Base-by-base conservation (phyloP, 2,888 invertebrate species). In the Fragum whitleyi region DNA sequence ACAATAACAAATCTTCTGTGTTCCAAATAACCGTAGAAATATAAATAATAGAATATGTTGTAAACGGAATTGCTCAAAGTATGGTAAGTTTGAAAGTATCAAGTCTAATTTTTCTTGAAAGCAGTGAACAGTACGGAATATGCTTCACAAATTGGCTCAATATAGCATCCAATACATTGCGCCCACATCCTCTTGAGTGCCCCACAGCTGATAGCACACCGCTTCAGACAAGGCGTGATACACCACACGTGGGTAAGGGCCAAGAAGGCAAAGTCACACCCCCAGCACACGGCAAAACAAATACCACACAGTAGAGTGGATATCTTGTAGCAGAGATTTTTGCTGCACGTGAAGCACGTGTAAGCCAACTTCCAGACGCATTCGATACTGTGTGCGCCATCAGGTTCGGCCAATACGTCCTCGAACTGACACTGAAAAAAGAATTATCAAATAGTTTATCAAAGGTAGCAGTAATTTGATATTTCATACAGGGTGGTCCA, bases 321-420 rank as follows among this genome's bases (percentile, higher is more conserved):
- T 67, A 96, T 92, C 14, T 96, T 95, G 94, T 97, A 97, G 93
- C 96, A 96, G 92, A 95, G 95, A 92, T 96, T 95, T 86, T 96
- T 95, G 28, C 96, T 95, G 86, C 95, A 94, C 57, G 95, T 95
- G 94, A 96, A 96, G 92, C 96, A 88, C n/a, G 62, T 80, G 88
- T 95, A 95, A 89, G 96, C 96, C 59, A 96, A 94, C 14, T 95
- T 94, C 96, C 96, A 96, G 65, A 96, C 96, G 93, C 96, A 96
- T 91, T 96, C 96, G 0, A 96, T 77, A 57, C 88, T 88, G 77
- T 89, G 87, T 9, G 83, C 84, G 21, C 90, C 86, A 51, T 91
- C 90, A 5, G 90, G 90, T 69, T 90, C 90, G 5, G 86, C 89
- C n/a, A 90, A 53, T n/a, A 90, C 87, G 72, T 92, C 91, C 55